These are phyloP conservation scores for Octopus bimaculoides DNA, from an alignment of 1,140 invertebrate genomes.

Conservation along the genomic window DNA sequence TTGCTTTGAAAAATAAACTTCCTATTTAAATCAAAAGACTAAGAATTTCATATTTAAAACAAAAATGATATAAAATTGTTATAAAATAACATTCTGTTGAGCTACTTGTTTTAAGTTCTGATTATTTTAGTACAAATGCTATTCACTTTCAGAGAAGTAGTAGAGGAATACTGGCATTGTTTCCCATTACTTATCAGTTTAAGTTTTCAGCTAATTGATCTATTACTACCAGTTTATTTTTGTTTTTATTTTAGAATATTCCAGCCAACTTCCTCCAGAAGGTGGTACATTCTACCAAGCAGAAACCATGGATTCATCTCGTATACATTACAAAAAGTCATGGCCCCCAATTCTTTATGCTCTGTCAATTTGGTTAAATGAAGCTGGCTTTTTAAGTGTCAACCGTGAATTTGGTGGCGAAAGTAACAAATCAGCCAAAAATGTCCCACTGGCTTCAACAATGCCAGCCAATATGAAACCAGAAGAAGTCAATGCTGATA, in stretches of 20 bases:
- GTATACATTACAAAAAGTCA: conserved; percentile 83
- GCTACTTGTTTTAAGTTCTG: too few relatives aligned
- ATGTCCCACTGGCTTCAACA: conserved; percentile 23
- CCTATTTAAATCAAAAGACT: too few relatives aligned
- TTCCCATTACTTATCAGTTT: too few relatives aligned
- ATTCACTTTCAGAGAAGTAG: too few relatives aligned
- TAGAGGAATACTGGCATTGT: too few relatives aligned
- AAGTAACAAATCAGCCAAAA: conserved; percentile 20
- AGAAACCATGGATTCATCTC: conserved; percentile 90
- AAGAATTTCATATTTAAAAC: too few relatives aligned
- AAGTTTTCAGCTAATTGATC: too few relatives aligned
- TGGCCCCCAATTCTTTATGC: conserved; percentile 96
- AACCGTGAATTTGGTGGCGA: conserved; percentile 29
- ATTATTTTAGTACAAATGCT: too few relatives aligned
- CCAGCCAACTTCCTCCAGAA: conserved; percentile 91
- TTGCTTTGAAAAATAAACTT: too few relatives aligned
- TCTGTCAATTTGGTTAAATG: conserved; percentile 79
- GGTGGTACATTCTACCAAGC: conserved; percentile 95
- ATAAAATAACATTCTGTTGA: too few relatives aligned
- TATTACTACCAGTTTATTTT: conserved; percentile 1
- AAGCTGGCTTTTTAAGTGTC: conserved; percentile 57
- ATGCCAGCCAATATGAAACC: conserved; percentile 52
- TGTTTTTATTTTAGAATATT: conserved; percentile 70
- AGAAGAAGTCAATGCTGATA: conserved; percentile 60
- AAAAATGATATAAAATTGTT: too few relatives aligned